phyloP scores from a whole-genome alignment of 2,888 invertebrate genomes.

The Alitta virens region DNA sequence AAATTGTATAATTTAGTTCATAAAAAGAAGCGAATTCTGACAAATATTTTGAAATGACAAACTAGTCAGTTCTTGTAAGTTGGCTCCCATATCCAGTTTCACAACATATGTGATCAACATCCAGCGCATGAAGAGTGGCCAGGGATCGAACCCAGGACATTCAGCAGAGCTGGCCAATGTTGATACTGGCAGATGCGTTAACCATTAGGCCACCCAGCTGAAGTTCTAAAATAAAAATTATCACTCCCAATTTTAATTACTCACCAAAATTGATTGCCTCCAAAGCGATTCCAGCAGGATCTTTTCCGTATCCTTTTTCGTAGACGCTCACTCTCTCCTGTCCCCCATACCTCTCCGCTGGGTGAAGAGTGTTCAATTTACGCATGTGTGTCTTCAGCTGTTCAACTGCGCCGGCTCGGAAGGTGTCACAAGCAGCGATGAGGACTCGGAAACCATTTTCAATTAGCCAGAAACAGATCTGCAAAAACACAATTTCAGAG shows the following conservation, averaged over 20 bases:
- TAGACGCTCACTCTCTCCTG: slow-evolving; percentile 84
- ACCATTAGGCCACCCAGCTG: no score
- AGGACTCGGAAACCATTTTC: slow-evolving; percentile 94
- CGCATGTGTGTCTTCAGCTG: slow-evolving; percentile 92
- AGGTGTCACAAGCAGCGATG: slow-evolving; percentile 98
- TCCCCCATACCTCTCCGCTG: slow-evolving; percentile 70
- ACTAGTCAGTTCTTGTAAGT: no score
- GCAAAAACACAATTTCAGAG: slow-evolving; percentile 3
- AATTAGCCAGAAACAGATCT: slow-evolving; percentile 97
- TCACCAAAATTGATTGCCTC: slow-evolving; percentile 84
- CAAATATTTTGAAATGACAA: no score
- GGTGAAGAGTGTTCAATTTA: slow-evolving; percentile 91
- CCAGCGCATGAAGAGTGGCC: no score
- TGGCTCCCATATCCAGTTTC: no score
- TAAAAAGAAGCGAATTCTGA: no score
- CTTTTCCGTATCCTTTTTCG: slow-evolving; percentile 98
- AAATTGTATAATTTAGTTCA: no score
- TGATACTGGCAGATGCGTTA: no score
- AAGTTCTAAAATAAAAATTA: no score
- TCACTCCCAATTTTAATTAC: not conserved
- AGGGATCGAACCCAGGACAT: no score
- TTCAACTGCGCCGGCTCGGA: slow-evolving; percentile 98
- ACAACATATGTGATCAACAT: no score
- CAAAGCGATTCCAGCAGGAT: slow-evolving; percentile 97
- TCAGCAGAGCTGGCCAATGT: no score